Evolutionary conservation across 2,113 vertebrate species (phyloP).

Genomic region (Bubalus kerabau): DNA sequence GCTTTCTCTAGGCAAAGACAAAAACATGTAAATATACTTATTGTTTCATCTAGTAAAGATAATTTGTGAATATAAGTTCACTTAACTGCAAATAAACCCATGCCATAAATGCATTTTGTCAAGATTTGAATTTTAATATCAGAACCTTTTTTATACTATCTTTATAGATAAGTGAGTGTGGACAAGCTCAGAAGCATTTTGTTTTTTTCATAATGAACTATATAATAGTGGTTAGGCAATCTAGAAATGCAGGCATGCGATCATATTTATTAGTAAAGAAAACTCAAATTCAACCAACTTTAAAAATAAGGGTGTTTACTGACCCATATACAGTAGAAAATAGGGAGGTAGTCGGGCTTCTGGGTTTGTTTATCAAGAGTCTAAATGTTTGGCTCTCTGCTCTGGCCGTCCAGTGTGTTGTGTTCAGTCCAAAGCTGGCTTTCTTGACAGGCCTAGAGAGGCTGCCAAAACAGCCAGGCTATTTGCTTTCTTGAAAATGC

Average conservation of each 20-base stretch:
- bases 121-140: background rate
- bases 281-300: background rate
- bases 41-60: background rate
- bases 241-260: too few relatives aligned
- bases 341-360: background rate
- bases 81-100: background rate
- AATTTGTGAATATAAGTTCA: background rate
- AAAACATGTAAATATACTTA: background rate
- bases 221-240: background rate
- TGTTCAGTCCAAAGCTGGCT: background rate
- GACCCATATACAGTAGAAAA: background rate
- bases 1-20: background rate
- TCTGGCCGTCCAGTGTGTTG: background rate
- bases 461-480: background rate
- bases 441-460: background rate
- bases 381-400: background rate
- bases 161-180: background rate
- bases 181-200: background rate
- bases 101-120: background rate
- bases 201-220: background rate
- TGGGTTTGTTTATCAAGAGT: background rate
- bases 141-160: background rate
- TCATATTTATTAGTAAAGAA: background rate
- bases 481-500: slow-evolving; percentile 21
- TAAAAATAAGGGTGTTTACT: background rate